Percentiles rank a stretch among this genome's conserved stretches.
Evolutionary conservation across 2,113 vertebrate species (phyloP).

Genomic region (Bufo gargarizans): DNA sequence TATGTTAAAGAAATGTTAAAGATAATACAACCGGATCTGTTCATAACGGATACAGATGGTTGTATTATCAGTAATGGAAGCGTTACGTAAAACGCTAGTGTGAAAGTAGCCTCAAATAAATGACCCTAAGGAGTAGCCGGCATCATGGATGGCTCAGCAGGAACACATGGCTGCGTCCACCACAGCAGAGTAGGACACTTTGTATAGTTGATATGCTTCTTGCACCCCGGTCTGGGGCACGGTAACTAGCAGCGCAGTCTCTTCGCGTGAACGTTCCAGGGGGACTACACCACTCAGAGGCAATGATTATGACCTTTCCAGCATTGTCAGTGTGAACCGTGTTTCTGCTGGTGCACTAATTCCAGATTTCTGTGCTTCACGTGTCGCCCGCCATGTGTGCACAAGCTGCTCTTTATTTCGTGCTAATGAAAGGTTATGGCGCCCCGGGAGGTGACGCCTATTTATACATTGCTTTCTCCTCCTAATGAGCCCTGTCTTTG

Average conservation of each 20-base stretch:
- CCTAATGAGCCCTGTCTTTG: background rate
- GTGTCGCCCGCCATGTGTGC: background rate
- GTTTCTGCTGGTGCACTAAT: slow-evolving; percentile 6
- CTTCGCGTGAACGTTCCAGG: background rate
- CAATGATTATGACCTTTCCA: slow-evolving; percentile 45
- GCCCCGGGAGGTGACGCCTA: background rate
- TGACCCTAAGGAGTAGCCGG: no score
- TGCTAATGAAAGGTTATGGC: slow-evolving; percentile 40
- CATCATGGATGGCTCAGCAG: no score
- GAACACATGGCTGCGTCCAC: no score
- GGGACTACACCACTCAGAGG: background rate
- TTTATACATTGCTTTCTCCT: background rate
- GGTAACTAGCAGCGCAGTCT: background rate
- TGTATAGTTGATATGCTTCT: background rate
- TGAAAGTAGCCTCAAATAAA: no score
- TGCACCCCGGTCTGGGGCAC: background rate
- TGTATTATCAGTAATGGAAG: no score
- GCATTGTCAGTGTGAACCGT: slow-evolving; percentile 2
- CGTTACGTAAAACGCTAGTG: no score
- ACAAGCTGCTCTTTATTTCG: background rate
- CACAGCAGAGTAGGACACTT: background rate
- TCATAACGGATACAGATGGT: no score
- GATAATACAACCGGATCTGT: no score
- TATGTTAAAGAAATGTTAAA: no score
- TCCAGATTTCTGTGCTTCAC: background rate